phyloP scores from a whole-genome alignment of 2,113 vertebrate genomes.

The Atherinomorus stipes region DNA sequence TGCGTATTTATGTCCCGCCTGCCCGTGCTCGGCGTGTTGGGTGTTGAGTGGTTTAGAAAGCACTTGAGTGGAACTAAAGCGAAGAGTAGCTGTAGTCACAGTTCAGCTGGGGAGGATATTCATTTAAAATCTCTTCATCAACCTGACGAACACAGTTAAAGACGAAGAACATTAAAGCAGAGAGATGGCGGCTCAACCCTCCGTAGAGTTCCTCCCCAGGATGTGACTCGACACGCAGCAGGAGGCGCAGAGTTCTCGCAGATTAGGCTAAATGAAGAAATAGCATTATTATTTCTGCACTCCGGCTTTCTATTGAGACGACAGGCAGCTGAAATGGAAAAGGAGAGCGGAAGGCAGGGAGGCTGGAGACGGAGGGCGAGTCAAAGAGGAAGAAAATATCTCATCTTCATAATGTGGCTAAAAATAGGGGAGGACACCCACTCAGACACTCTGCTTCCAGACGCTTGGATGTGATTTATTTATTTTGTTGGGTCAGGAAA shows the following conservation, averaged over 20 bases:
- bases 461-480: slow-evolving; percentile 67
- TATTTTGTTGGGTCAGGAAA: slow-evolving; percentile 66
- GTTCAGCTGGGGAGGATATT: slow-evolving; percentile 32
- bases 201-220: slow-evolving; percentile 13
- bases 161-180: slow-evolving; percentile 32
- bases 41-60: slow-evolving; percentile 3
- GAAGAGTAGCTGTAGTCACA: slow-evolving; percentile 18
- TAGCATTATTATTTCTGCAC: background rate
- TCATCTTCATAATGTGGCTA: slow-evolving; percentile 49
- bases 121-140: slow-evolving; percentile 42
- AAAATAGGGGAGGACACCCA: slow-evolving; percentile 64
- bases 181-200: slow-evolving; percentile 27
- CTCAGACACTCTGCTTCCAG: slow-evolving; percentile 58
- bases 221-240: slow-evolving; percentile 17
- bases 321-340: slow-evolving; percentile 9
- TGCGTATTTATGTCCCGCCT: slow-evolving; percentile 10
- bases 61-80: slow-evolving; percentile 42
- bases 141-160: slow-evolving; percentile 28
- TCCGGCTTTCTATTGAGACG: background rate
- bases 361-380: slow-evolving; percentile 22
- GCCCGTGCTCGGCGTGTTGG: background rate
- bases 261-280: slow-evolving; percentile 23
- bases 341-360: background rate
- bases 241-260: slow-evolving; percentile 1
- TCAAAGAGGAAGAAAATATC: slow-evolving; percentile 18